These are phyloP conservation scores for Coranthus polyacanthus DNA, from an alignment of 2,797 vertebrate species.

Conservation along the genomic window DNA sequence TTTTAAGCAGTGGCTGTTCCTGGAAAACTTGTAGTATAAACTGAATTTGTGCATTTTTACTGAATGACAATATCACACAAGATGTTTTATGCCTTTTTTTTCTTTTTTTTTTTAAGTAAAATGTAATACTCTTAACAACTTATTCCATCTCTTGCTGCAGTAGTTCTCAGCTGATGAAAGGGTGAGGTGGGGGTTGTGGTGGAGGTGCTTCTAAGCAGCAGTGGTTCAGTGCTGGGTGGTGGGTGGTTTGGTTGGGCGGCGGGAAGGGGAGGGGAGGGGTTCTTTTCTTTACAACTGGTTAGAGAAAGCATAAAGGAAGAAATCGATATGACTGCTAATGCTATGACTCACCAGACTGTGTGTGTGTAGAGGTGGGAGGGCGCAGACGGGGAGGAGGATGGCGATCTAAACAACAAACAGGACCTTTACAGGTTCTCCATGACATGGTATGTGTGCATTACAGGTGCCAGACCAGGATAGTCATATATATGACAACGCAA, in stretches of 20 bases:
- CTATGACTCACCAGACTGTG: slow-evolving; percentile 67
- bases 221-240: background rate
- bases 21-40: too few relatives aligned
- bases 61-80: background rate
- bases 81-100: too few relatives aligned
- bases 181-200: background rate
- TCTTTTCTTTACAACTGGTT: slow-evolving; percentile 56
- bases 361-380: slow-evolving; percentile 8
- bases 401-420: slow-evolving; percentile 62
- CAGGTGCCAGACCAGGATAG: background rate
- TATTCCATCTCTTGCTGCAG: slow-evolving; percentile 3
- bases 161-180: too few relatives aligned
- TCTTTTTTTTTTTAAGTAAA: slow-evolving; percentile 10
- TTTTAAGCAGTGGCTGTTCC: background rate
- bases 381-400: slow-evolving; percentile 15
- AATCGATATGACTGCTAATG: slow-evolving; percentile 83
- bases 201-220: background rate
- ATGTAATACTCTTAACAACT: slow-evolving; percentile 1
- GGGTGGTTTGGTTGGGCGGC: slow-evolving; percentile 13
- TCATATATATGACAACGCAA: background rate
- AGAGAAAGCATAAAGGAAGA: slow-evolving; percentile 67
- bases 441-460: background rate
- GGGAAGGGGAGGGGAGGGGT: slow-evolving; percentile 9
- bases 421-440: slow-evolving; percentile 59
- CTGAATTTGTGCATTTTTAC: too few relatives aligned